A percentile compares a stretch with the other conserved stretches of the same genome.
Evolutionary conservation across 92 coral and sea anemone genomes (phyloP).

Genomic region (Galaxea fascicularis): DNA sequence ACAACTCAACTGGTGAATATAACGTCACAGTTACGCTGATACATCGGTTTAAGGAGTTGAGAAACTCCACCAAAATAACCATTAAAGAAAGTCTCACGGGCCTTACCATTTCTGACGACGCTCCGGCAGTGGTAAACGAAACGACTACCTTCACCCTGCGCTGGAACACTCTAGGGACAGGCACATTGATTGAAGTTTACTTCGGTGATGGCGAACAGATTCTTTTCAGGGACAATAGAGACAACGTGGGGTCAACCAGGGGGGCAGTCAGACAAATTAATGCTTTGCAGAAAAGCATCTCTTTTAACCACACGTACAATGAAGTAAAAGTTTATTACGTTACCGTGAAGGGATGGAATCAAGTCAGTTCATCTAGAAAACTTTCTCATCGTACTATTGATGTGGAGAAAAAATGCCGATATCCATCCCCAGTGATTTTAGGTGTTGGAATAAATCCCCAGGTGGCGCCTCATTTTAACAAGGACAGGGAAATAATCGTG

Average conservation of each 20-base stretch:
- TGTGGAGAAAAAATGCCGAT: conserved; percentile 57
- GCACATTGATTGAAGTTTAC: conserved; percentile 41
- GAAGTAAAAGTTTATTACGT: conserved; percentile 12
- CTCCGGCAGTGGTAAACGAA: conserved; percentile 57
- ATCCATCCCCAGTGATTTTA: conserved; percentile 56
- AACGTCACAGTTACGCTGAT: background rate
- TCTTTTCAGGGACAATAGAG: conserved; percentile 8
- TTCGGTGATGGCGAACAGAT: conserved; percentile 67
- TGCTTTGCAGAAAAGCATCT: background rate
- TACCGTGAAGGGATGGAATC: conserved; percentile 45
- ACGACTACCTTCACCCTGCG: conserved; percentile 37
- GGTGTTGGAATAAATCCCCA: conserved; percentile 46
- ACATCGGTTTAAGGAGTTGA: background rate
- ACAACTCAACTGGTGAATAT: conserved; percentile 2
- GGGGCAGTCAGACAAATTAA: background rate
- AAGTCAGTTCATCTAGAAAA: conserved; percentile 50
- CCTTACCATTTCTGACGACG: conserved; percentile 56
- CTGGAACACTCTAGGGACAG: conserved; percentile 48
- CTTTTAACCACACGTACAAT: conserved; percentile 43
- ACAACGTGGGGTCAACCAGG: background rate
- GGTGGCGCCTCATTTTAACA: conserved; percentile 19
- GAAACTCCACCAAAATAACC: conserved; percentile 9
- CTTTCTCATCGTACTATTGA: conserved; percentile 19
- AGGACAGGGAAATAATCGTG: conserved; percentile 40
- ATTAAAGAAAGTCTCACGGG: conserved; percentile 28